Conservation (phyloP, 2,888 invertebrate genomes). For the Andrena chrysosceles region DNA sequence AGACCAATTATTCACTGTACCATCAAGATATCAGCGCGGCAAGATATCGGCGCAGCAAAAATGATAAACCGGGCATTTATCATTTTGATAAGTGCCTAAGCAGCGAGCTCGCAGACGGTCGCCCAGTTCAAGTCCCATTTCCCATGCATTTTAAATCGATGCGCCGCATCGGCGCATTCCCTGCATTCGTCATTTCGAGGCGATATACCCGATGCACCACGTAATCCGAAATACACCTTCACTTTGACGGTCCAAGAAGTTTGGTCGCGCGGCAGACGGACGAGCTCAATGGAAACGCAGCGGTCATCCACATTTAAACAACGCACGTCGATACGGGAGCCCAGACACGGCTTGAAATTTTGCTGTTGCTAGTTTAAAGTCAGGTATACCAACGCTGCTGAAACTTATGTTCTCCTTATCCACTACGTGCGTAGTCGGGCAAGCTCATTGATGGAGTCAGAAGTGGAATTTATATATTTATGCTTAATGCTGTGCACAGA, state of each 20-base stretch:
- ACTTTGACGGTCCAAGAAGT: background rate
- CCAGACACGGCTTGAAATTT: constrained; percentile 28
- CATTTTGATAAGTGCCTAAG: constrained; percentile 5
- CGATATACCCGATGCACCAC: background rate
- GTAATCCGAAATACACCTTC: background rate
- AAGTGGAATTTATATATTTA: too few species aligned
- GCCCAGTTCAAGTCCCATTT: constrained; percentile 43
- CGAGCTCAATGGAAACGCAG: background rate
- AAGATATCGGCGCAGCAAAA: background rate
- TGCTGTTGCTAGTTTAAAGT: constrained; percentile 40
- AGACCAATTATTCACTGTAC: constrained; percentile 30
- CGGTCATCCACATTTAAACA: background rate
- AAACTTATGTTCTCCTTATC: background rate
- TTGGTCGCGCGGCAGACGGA: background rate
- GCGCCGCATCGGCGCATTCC: constrained; percentile 31
- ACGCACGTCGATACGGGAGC: constrained; percentile 37
- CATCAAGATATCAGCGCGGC: background rate
- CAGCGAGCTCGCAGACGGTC: background rate
- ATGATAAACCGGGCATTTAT: background rate
- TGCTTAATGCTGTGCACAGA: too few species aligned
- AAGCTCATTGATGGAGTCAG: too few species aligned
- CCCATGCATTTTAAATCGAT: constrained; percentile 45
- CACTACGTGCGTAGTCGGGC: too few species aligned
- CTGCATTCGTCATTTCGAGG: constrained; percentile 27
- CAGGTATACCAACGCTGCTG: constrained; percentile 32